Base-by-base conservation (phyloP, 2,888 invertebrate genomes). In the Xylota segnis region DNA sequence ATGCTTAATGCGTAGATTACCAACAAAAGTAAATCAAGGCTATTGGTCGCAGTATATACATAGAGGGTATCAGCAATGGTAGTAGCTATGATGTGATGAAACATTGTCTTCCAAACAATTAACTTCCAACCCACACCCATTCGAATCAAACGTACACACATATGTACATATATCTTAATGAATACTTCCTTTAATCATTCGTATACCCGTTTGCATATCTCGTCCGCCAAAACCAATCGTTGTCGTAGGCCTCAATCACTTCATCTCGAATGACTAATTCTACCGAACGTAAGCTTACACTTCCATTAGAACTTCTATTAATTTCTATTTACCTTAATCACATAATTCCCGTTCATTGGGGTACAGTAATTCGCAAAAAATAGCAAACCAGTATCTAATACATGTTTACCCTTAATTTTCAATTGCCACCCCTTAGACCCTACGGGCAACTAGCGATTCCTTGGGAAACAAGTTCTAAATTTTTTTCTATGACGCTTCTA, bases 351-450 rank as follows among this genome's bases (percentile, higher is more conserved):
- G 7, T 43, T 43, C 43, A 43, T 40, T n/a, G n/a, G 37, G 37
- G 10, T 7, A 34, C 34, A 34, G 3, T 9, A 7, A 37, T 14
- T 43, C 3, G 43, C 23, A 23, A 23, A 43, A 47, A 50, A 23
- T 50, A 0, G 50, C 10, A 47, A 40, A 23, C 45, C 16, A 18
- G 10, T 47, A 47, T 47, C 18, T 18, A 50, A 18, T 50, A 12
- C 50, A 14, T 43, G 43, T 50, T 47, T 50, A 50, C 23, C 50
- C 50, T 50, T 50, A 16, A 18, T 50, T 50, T 23, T 10, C 23
- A 47, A 47, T 47, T 18, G 9, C 18, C 10, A 50, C 23, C 18
- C 50, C 50, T 10, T 23, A 10, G 12, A 12, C 16, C 4, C 50
- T 18, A 23, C 50, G 2, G 7, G 2, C 16, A 45, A 4, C 16